Evolutionary conservation across 23 tunicate genomes (phyloP), one percentile per base, ranked within the genome.

Genomic region (Aplidium turbinatum): DNA sequence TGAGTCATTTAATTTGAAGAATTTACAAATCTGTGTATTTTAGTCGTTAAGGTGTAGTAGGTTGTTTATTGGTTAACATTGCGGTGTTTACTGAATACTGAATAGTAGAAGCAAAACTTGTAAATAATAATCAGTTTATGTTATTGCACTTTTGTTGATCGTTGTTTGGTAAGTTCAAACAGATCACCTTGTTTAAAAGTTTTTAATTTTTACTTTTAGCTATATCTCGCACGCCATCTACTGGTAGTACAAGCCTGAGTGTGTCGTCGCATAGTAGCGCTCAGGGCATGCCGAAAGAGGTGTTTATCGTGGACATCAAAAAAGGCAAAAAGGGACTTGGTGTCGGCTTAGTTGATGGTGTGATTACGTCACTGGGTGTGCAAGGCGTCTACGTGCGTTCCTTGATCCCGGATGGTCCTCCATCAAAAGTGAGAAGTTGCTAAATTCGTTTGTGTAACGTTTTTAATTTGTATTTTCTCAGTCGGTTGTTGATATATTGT

Each of bases 321-420:
- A 81, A 75, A 45, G 87, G 96, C 0, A 62, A 56, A 38, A 52
- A 79, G 3, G 96, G 96, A 1, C 78, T 89, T 0, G 85, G 96
- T 7, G 79, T 89, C 3, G 96, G 96, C 0, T 63, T 89, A 57
- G 83, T 89, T 4, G 96, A 89, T 40, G 96, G 96, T 27, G 35
- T 78, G 26, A 57, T 62, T 20, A 82, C 98, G 48, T 64, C 83
- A 46, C 39, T 84, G 20, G 77, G 48, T 21, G 45, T 39, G 19
- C 82, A 82, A 18, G 98, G 98, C 1, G 84, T 91, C 20, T 91
- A 69, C 51, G 98, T 91, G 27, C 53, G 98, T n/a, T 91, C 98
- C 13, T 63, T 91, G 25, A 68, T 89, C 13, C 96, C 96, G 1
- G 96, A 89, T 55, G 79, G 70, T 20, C 85, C 89, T 4, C 31